These are phyloP conservation scores for Cephus nigrinus DNA, from an alignment of 2,888 invertebrate species.

Conservation along the genomic window DNA sequence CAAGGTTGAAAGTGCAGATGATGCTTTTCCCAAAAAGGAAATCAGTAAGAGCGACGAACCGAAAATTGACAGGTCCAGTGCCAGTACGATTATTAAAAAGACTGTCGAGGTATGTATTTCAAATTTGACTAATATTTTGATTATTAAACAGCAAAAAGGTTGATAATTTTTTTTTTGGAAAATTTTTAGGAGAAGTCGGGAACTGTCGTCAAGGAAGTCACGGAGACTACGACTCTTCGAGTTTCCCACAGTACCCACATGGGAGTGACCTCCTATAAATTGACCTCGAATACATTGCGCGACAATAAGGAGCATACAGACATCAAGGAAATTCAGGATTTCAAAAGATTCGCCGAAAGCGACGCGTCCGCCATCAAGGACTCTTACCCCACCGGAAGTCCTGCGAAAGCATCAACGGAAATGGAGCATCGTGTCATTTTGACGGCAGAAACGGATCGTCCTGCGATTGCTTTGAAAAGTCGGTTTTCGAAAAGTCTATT, in stretches of 20 bases:
- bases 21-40: background rate
- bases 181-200: slow-evolving; percentile 59
- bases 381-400: background rate
- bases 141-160: background rate
- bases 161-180: background rate
- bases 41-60: slow-evolving; percentile 6
- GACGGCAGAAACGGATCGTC: background rate
- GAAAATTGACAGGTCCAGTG: slow-evolving; percentile 25
- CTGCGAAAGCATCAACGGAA: background rate
- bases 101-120: slow-evolving; percentile 28
- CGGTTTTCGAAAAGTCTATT: background rate
- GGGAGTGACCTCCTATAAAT: slow-evolving; percentile 69
- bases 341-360: background rate
- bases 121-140: background rate
- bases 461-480: slow-evolving; percentile 3
- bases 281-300: slow-evolving; percentile 68
- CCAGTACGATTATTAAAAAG: slow-evolving; percentile 31
- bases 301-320: slow-evolving; percentile 55
- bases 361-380: background rate
- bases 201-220: slow-evolving; percentile 68
- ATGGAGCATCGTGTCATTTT: background rate
- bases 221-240: slow-evolving; percentile 69
- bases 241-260: slow-evolving; percentile 69
- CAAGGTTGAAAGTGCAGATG: background rate
- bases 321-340: slow-evolving; percentile 40